Conservation (phyloP, 2,113 vertebrate species). For the Scytalopus superciliaris region DNA sequence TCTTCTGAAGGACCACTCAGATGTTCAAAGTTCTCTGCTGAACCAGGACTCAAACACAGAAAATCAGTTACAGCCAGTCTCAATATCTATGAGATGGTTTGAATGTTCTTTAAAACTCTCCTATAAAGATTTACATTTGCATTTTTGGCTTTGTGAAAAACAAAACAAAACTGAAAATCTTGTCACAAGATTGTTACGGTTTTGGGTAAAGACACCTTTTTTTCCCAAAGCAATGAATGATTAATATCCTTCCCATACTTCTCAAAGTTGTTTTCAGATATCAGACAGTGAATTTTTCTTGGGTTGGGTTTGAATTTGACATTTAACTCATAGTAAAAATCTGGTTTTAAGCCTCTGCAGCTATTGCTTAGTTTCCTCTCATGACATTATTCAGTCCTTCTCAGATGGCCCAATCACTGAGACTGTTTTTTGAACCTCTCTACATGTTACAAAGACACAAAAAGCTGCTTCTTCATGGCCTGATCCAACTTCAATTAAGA, state of each 20-base stretch:
- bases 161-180: neutral
- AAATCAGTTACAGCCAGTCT: neutral
- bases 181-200: neutral
- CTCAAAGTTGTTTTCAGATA: neutral
- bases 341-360: neutral
- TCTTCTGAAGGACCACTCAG: neutral
- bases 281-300: neutral
- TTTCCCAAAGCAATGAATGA: neutral
- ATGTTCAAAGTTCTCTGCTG: neutral
- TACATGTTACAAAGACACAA: neutral
- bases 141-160: neutral
- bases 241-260: neutral
- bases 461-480: neutral
- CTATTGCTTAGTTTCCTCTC: neutral
- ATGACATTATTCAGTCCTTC: neutral
- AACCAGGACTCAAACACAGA: neutral
- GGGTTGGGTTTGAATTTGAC: neutral
- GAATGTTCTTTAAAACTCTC: neutral
- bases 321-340: neutral
- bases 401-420: neutral
- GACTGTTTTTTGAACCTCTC: neutral
- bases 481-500: neutral
- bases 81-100: neutral
- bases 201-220: neutral
- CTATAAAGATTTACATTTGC: neutral